Base-by-base conservation (phyloP, 2,797 vertebrate species). In the Mastacembelus armatus region DNA sequence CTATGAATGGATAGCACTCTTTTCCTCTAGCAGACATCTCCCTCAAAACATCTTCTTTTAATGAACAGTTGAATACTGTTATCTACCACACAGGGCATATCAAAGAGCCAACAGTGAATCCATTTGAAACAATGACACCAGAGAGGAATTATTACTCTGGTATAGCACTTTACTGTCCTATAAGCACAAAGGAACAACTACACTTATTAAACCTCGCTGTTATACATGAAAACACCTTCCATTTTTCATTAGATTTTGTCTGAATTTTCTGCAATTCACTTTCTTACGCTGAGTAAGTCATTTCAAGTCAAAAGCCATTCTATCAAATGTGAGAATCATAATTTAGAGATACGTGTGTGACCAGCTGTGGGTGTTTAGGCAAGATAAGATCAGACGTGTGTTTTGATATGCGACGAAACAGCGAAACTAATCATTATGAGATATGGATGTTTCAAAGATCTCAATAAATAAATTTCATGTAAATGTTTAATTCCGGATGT, bases 141-240 rank as follows among this genome's bases (percentile, higher is more conserved):
- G 14, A 69, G 40, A 68, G 15, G 70, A 72, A 49, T 18, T 9
- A 65, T 67, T 59, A 30, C 14, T 24, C 19, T 39, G 27, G 39
- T 21, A 21, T 7, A 44, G 27, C 7, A 24, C 19, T 21, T 35
- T 2, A 35, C 29, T 61, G 9, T 19, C 16, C 9, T 50, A 4
- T n/a, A 21, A 42, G 48, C n/a, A 67, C 48, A 65, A 33, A 57
- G 14, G 24, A 30, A 52, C 22, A 56, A 35, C 12, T 56, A 24
- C 36, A 32, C 35, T 9, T 30, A 47, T 18, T 9, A 10, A 33
- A 14, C 3, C 5, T 33, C 7, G 19, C 11, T 30, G 8, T 7
- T 38, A 15, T 9, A 4, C 52, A 42, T 26, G 6, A 18, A 63
- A 67, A 49, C 26, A 11, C 18, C 12, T 48, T 62, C 27, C 14